Evolutionary conservation across 2,797 vertebrate genomes (phyloP).

Genomic region (Lepilemur ruficaudatus): DNA sequence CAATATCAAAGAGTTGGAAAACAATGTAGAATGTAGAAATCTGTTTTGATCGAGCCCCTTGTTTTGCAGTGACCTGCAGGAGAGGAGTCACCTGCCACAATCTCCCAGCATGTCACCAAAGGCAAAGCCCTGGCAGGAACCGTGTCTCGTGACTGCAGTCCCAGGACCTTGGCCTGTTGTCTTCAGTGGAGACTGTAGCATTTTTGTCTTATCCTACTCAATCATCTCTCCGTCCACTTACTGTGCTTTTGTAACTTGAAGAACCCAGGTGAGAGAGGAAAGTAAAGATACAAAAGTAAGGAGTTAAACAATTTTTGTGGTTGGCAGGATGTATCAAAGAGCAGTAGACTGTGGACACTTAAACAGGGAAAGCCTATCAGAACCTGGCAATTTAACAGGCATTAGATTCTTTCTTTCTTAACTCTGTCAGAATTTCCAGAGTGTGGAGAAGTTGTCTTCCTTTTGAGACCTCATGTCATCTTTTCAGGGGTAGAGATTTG

Average conservation of each 20-base stretch:
- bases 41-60: constrained; percentile 18
- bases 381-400: neutral
- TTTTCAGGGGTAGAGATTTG: neutral
- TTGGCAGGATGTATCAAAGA: neutral
- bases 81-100: neutral
- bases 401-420: neutral
- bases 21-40: neutral
- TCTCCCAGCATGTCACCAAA: neutral
- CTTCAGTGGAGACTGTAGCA: neutral
- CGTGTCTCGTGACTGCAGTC: constrained; percentile 6
- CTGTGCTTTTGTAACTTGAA: constrained; percentile 18
- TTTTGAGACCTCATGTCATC: neutral
- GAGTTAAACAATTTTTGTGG: neutral
- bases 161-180: neutral
- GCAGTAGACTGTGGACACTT: neutral
- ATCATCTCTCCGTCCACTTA: neutral
- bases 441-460: neutral
- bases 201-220: constrained; percentile 14
- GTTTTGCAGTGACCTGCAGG: neutral
- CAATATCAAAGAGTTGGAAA: neutral
- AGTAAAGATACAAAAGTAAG: neutral
- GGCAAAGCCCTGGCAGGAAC: neutral
- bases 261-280: neutral
- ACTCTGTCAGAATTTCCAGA: constrained; percentile 13
- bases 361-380: neutral